Evolutionary conservation across 2,797 vertebrate species (phyloP).

Genomic region (Hozukius guyotensis): DNA sequence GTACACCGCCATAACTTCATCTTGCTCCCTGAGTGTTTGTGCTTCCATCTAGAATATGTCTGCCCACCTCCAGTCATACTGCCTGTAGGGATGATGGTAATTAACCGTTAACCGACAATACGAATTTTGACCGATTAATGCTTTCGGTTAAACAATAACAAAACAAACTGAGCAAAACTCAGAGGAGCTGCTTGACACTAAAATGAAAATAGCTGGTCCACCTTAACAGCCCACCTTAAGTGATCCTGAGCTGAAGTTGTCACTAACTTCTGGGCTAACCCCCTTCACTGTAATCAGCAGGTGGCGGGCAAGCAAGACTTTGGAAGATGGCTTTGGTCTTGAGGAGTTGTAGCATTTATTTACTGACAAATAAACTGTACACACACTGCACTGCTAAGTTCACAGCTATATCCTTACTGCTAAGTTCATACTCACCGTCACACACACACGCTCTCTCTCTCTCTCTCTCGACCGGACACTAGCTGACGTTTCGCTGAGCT

Average conservation of each 20-base stretch:
- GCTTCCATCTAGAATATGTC: conserved; percentile 13
- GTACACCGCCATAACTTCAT: neutral
- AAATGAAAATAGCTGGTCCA: neutral
- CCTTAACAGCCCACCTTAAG: neutral
- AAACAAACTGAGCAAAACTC: neutral
- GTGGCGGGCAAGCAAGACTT: neutral
- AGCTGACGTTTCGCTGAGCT: accelerated
- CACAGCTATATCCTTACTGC: neutral
- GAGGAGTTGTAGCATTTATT: neutral
- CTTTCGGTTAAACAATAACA: neutral
- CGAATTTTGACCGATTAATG: neutral
- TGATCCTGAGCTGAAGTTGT: neutral
- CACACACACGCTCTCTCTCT: neutral
- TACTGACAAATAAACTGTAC: neutral
- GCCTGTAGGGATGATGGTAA: neutral
- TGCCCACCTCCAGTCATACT: neutral
- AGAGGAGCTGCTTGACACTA: neutral
- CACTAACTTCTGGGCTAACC: neutral
- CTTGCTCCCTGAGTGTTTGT: neutral
- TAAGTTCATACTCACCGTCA: neutral
- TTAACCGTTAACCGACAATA: neutral
- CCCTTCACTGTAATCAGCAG: neutral
- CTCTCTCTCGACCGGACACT: no score
- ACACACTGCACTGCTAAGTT: neutral
- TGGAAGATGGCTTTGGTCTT: neutral